A percentile compares a stretch with the other conserved stretches of the same genome.
Conservation (phyloP, 2,888 invertebrate species). For the Enoplolaimus lenunculus region DNA sequence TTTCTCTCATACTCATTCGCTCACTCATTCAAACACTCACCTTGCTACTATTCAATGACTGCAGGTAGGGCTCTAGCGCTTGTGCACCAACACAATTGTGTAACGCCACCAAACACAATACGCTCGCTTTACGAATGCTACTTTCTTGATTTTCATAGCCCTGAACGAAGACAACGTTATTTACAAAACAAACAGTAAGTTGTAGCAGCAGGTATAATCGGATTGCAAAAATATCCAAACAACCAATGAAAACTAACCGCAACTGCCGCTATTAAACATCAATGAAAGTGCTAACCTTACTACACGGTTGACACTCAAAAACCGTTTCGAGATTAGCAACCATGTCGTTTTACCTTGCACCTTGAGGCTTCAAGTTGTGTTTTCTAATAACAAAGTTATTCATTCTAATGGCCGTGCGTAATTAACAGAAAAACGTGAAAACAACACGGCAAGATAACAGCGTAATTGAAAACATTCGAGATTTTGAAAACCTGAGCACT, state of each 20-base stretch:
- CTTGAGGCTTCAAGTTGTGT: too few species aligned
- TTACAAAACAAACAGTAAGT: not conserved
- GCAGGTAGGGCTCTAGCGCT: constrained; percentile 61
- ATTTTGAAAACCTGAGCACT: too few species aligned
- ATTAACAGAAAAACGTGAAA: too few species aligned
- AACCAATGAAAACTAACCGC: not conserved
- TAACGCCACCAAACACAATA: constrained; percentile 90
- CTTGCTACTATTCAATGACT: constrained; percentile 71
- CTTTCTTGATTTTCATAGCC: constrained; percentile 80
- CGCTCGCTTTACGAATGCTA: constrained; percentile 81
- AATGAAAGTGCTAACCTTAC: not conserved
- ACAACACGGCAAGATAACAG: too few species aligned
- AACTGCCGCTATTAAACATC: not conserved
- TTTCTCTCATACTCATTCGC: too few species aligned
- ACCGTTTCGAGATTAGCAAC: too few species aligned
- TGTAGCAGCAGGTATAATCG: not conserved
- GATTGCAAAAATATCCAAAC: not conserved
- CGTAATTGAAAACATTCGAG: too few species aligned
- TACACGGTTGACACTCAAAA: too few species aligned
- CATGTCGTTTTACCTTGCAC: too few species aligned
- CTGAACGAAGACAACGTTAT: constrained; percentile 47
- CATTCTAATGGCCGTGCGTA: too few species aligned
- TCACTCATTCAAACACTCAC: too few species aligned
- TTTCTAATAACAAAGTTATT: too few species aligned
- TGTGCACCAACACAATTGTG: constrained; percentile 70